Evolutionary conservation across 2,113 vertebrate genomes (phyloP), one percentile per base, ranked within the genome.

Genomic region (Saguinus midas): DNA sequence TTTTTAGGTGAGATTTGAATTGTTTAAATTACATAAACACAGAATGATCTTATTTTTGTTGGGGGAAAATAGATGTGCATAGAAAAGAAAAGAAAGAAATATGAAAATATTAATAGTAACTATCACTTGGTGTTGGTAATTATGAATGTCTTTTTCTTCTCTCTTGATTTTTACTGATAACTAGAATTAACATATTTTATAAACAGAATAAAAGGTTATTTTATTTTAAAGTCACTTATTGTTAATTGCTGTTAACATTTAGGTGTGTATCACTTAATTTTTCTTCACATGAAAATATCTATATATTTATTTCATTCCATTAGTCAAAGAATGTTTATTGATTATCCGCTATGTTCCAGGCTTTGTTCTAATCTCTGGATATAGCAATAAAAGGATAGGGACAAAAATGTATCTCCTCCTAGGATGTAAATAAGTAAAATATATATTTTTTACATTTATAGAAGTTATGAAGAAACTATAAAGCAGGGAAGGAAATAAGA

Each of bases 161-260:
- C 29, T 75, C 75, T 70, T 7, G 85, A 25, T 90, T 92, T 91
- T 81, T 45, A 50, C 64, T 76, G 70, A 43, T 85, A 80, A 40
- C 32, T 84, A 18, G 70, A 80, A 48, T 70, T 21, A 70, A 72
- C 32, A 85, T 32, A 23, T 61, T 94, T 83, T 79, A 40, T 32
- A 73, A 93, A 87, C 1, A 68, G 14, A 48, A 90, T 79, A 72
- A 64, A 85, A 72, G 3, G 72, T 78, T 87, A 29, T 66, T 85
- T 90, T 75, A 40, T 90, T 95, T 87, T 75, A 91, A 94, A 95
- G 11, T 76, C 70, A 21, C 10, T 84, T 82, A 68, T 85, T 95
- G 27, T 82, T 84, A 85, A 89, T 18, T 23, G 84, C n/a, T 55
- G 1, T 76, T 85, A 94, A 92, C 23, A 89, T 76, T 85, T 75